Conservation (phyloP, 2,888 invertebrate genomes). For the Uropetala carovei region DNA sequence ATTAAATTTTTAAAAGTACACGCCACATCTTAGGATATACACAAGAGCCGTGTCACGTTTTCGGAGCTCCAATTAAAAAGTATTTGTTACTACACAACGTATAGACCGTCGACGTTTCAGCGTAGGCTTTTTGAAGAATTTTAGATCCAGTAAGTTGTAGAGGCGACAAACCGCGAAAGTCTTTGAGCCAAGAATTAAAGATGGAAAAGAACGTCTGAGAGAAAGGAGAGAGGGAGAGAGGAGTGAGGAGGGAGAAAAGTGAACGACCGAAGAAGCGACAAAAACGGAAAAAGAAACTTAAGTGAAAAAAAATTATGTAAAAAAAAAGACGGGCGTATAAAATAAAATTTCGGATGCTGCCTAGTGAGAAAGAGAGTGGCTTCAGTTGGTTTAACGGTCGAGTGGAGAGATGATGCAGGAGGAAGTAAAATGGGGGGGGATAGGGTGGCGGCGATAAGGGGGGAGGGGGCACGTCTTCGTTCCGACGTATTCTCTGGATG, state of each 20-base stretch:
- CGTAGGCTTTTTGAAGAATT: no score
- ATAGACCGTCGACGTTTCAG: no score
- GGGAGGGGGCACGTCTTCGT: neutral
- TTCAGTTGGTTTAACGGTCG: neutral
- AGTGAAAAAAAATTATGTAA: neutral
- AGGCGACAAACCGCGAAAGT: no score
- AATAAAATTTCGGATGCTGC: neutral
- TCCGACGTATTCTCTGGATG: neutral
- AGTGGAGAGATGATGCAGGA: neutral
- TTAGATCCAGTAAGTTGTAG: no score
- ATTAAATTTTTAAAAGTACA: no score
- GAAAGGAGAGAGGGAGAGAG: neutral
- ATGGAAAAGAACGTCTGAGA: neutral
- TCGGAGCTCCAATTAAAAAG: no score
- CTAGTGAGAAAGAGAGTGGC: neutral
- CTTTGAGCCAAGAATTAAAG: no score
- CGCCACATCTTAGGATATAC: no score
- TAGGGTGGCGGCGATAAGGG: neutral
- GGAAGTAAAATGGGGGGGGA: neutral
- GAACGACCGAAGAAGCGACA: neutral
- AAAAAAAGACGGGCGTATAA: neutral
- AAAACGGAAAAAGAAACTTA: no score
- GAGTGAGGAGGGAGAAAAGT: neutral
- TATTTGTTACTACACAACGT: no score
- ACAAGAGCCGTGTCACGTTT: no score